A percentile compares a stretch with the other conserved stretches of the same genome.
These are phyloP conservation scores for Eubasilissa regina DNA, from an alignment of 1,140 invertebrate species.

Conservation along the genomic window DNA sequence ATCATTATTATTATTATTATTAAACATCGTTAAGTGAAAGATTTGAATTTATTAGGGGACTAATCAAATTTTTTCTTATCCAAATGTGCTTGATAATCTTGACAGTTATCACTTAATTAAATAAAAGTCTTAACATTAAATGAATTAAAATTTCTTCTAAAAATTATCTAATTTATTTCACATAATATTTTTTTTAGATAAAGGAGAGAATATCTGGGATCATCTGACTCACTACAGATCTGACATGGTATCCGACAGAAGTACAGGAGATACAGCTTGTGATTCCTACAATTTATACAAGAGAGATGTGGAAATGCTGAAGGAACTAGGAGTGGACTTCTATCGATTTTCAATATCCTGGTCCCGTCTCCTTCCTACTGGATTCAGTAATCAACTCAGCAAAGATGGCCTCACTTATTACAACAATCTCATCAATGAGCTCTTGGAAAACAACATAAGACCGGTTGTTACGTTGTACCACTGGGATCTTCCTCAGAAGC, in stretches of 20 bases:
- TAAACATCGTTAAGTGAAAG: neutral
- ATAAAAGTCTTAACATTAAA: no score
- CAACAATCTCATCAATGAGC: slow-evolving; percentile 71
- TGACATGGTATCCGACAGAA: slow-evolving; percentile 62
- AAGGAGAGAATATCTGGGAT: slow-evolving; percentile 65
- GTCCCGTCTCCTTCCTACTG: slow-evolving; percentile 74
- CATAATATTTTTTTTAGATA: slow-evolving; percentile 60
- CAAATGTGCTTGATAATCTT: no score
- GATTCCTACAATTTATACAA: slow-evolving; percentile 70
- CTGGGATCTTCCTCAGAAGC: slow-evolving; percentile 71
- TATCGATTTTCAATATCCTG: slow-evolving; percentile 78
- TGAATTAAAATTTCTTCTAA: no score
- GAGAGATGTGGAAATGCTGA: slow-evolving; percentile 69
- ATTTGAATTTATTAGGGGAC: no score
- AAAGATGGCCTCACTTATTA: slow-evolving; percentile 74
- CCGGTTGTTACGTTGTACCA: slow-evolving; percentile 73
- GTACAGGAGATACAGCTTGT: slow-evolving; percentile 67
- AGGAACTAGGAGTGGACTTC: slow-evolving; percentile 70
- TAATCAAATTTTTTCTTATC: neutral
- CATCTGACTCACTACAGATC: slow-evolving; percentile 59
- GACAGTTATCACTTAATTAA: no score
- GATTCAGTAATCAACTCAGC: slow-evolving; percentile 69
- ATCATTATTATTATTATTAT: no score
- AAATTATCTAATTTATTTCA: no score
- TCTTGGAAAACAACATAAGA: slow-evolving; percentile 67